These are phyloP conservation scores for Nothobranchius kuhntae DNA, from an alignment of 2,113 vertebrate species.

Conservation along the genomic window DNA sequence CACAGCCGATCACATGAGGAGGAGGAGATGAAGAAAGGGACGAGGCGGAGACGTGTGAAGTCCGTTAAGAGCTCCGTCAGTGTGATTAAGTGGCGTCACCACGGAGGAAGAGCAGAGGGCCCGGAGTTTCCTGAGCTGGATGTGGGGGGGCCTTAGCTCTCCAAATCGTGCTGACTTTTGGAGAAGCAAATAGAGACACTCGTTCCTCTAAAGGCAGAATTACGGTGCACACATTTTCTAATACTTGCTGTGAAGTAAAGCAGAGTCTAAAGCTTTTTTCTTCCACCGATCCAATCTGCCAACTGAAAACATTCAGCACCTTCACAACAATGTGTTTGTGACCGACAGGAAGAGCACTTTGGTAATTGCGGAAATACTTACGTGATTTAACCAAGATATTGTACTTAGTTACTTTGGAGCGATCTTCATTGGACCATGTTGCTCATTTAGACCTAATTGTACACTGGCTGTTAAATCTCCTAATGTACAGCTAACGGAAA, in stretches of 20 bases:
- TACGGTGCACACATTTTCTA: conserved; percentile 34
- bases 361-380: conserved; percentile 50
- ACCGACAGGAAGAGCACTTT: conserved; percentile 34
- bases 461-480: background rate
- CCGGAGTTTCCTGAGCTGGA: conserved; percentile 65
- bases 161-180: conserved; percentile 40
- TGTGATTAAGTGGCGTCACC: conserved; percentile 53
- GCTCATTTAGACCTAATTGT: conserved; percentile 38
- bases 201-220: conserved; percentile 52
- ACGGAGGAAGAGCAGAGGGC: conserved; percentile 61
- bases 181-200: conserved; percentile 49
- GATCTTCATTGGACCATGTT: conserved; percentile 15
- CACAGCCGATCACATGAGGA: conserved; percentile 35
- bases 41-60: conserved; percentile 23
- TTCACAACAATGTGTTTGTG: conserved; percentile 23
- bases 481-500: conserved; percentile 1
- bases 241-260: conserved; percentile 30
- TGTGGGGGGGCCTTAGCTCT: conserved; percentile 20
- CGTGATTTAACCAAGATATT: conserved; percentile 51
- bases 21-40: conserved; percentile 28
- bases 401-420: conserved; percentile 30
- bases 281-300: conserved; percentile 4
- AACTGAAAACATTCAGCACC: conserved; percentile 17
- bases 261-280: conserved; percentile 13
- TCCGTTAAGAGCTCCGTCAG: conserved; percentile 10